These are phyloP conservation scores for Itoplectis maculator DNA, from an alignment of 2,888 invertebrate species.

Conservation along the genomic window DNA sequence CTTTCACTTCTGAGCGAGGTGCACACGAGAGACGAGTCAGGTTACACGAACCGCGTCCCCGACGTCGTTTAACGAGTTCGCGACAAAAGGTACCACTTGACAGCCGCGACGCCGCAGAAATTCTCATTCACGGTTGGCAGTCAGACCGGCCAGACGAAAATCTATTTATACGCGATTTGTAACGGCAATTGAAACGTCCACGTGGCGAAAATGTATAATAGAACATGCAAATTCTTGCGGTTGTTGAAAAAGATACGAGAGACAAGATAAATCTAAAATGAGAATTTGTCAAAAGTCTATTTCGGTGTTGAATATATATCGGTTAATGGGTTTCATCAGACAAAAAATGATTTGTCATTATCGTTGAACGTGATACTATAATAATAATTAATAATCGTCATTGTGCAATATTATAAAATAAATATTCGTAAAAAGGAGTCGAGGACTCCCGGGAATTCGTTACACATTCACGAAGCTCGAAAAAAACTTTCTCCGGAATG, in stretches of 20 bases:
- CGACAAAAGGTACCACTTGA: constrained; percentile 62
- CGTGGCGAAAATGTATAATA: no score
- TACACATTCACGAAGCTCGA: background rate
- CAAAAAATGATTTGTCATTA: background rate
- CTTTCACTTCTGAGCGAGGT: constrained; percentile 69
- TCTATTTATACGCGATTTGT: background rate
- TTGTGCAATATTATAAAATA: background rate
- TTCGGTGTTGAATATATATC: no score
- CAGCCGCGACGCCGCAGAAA: background rate
- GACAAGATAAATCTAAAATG: no score
- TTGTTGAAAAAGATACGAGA: no score
- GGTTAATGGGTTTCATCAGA: no score
- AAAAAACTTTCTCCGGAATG: constrained; percentile 16
- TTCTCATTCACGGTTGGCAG: background rate
- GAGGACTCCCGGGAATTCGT: background rate
- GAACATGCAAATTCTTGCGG: no score
- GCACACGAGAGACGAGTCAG: constrained; percentile 43
- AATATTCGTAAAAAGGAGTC: background rate
- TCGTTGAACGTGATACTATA: background rate
- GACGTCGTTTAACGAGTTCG: constrained; percentile 45
- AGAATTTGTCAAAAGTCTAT: no score
- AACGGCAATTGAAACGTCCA: no score
- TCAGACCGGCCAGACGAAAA: background rate
- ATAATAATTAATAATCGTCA: background rate
- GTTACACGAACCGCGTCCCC: background rate